A percentile compares a stretch with the other conserved stretches of the same genome.
phyloP scores from a whole-genome alignment of 2,888 invertebrate species.

The Hirtodrosophila alboralis region DNA sequence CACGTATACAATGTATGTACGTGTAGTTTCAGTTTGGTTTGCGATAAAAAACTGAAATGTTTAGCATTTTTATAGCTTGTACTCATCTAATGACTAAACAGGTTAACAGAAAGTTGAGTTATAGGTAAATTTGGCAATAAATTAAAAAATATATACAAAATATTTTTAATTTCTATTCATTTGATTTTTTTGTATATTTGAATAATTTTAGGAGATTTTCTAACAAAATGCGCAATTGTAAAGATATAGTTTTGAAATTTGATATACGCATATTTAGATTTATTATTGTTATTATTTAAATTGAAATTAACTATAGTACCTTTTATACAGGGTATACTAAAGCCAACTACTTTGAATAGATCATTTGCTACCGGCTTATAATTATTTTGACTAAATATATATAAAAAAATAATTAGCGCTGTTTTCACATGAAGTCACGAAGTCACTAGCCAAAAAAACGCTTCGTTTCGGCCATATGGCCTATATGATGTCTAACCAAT shows the following conservation, averaged over 20 bases:
- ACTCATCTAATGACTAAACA: conserved; percentile 2
- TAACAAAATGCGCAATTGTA: too few species aligned
- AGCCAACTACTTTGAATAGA: not conserved
- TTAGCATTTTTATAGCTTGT: conserved; percentile 17
- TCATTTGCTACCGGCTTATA: conserved; percentile 9
- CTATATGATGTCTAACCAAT: conserved; percentile 2
- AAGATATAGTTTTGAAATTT: too few species aligned
- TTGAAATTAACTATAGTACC: too few species aligned
- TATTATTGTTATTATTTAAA: too few species aligned
- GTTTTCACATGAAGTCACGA: conserved; percentile 58
- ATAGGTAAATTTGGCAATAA: too few species aligned
- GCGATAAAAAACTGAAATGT: conserved; percentile 41
- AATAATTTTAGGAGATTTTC: too few species aligned
- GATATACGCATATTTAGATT: too few species aligned
- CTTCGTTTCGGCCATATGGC: conserved; percentile 52
- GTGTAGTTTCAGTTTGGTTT: conserved; percentile 7
- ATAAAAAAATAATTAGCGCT: conserved; percentile 44
- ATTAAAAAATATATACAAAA: too few species aligned
- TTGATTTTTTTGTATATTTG: too few species aligned
- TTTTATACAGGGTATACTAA: conserved; percentile 10
- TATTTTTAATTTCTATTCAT: too few species aligned
- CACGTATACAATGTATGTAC: conserved; percentile 1
- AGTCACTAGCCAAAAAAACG: conserved; percentile 19
- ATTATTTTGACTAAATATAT: conserved; percentile 28
- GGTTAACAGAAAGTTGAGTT: not conserved